Evolutionary conservation across 2,797 vertebrate species (phyloP).

Genomic region (Odontamblyopus rebecca): DNA sequence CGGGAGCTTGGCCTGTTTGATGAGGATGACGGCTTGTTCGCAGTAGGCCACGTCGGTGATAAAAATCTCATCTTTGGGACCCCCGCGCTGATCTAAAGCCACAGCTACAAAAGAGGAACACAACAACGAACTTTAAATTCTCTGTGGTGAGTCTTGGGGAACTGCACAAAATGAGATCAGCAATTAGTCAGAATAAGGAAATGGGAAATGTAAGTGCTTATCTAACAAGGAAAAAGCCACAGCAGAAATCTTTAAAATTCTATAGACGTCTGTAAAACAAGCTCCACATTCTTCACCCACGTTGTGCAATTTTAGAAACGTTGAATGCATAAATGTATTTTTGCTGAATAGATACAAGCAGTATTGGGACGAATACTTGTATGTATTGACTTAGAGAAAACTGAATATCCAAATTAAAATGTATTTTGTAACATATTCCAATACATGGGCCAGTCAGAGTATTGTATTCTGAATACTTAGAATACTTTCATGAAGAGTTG

Average conservation of each 20-base stretch:
- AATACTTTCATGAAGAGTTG: too few species aligned
- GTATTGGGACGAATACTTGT: too few species aligned
- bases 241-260: not conserved
- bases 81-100: conserved; percentile 51
- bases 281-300: not conserved
- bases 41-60: conserved; percentile 87
- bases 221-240: not conserved
- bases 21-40: conserved; percentile 83
- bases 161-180: not conserved
- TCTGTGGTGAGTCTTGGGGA: not conserved
- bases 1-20: conserved; percentile 76
- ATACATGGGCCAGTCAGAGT: too few species aligned
- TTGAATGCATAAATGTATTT: too few species aligned
- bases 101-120: conserved; percentile 43
- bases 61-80: conserved; percentile 77
- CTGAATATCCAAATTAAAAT: too few species aligned
- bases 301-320: too few species aligned
- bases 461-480: too few species aligned
- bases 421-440: too few species aligned
- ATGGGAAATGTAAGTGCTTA: not conserved
- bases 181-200: not conserved
- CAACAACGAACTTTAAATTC: conserved; percentile 10
- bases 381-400: too few species aligned
- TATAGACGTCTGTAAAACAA: not conserved
- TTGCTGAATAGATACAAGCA: too few species aligned